Percentiles rank a stretch among this genome's conserved stretches.
phyloP scores from a whole-genome alignment of 2,888 invertebrate genomes.

The Agonopterix arenella region DNA sequence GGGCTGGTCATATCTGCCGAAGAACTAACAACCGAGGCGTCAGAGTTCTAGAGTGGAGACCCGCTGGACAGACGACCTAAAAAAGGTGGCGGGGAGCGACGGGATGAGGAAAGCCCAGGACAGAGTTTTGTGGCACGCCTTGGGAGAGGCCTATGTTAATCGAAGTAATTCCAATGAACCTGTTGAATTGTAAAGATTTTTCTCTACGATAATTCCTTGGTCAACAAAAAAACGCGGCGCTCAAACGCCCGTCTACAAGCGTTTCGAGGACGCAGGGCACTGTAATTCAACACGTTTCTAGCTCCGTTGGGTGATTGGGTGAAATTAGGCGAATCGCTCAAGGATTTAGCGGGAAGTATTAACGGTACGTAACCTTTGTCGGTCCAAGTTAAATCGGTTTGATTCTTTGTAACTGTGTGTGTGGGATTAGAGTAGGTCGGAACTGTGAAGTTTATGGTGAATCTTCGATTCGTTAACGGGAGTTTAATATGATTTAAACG shows the following conservation, averaged over 20 bases:
- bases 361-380: not conserved
- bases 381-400: not conserved
- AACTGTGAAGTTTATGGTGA: not conserved
- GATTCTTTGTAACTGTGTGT: constrained; percentile 1
- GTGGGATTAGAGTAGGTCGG: not conserved
- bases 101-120: no score
- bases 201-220: no score
- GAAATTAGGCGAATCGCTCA: constrained; percentile 36
- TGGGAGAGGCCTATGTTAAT: not conserved
- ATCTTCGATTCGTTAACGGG: not conserved
- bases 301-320: constrained; percentile 38
- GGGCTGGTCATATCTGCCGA: no score
- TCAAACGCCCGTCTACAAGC: constrained; percentile 12
- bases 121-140: no score
- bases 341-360: constrained; percentile 7
- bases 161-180: not conserved
- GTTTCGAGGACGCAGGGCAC: constrained; percentile 14
- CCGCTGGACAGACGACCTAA: no score
- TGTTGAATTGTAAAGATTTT: not conserved
- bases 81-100: no score
- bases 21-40: no score
- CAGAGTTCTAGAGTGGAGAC: no score
- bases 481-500: not conserved
- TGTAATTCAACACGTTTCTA: constrained; percentile 38
- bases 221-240: constrained; percentile 8